phyloP scores from a whole-genome alignment of 2,888 invertebrate genomes.

The Fabriciana adippe region DNA sequence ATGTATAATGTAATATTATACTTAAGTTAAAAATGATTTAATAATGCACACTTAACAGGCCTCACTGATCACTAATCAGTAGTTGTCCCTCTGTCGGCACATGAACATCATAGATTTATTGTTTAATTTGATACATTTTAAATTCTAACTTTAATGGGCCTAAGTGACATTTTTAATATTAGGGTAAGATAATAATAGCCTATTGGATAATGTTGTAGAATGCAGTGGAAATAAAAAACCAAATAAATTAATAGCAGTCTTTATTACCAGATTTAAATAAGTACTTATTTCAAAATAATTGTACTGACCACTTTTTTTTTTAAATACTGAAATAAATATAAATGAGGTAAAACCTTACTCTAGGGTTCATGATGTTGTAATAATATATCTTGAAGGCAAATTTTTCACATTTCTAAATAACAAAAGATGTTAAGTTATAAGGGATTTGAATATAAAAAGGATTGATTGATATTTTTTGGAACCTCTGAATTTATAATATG shows the following conservation, averaged over 20 bases:
- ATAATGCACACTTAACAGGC: too few species aligned
- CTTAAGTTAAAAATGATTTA: too few species aligned
- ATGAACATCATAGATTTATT: too few species aligned
- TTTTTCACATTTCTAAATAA: neutral
- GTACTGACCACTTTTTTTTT: conserved; percentile 47
- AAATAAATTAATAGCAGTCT: conserved; percentile 59
- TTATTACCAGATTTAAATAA: conserved; percentile 67
- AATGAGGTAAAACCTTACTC: conserved; percentile 49
- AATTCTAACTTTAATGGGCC: too few species aligned
- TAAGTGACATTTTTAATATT: too few species aligned
- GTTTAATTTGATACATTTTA: too few species aligned
- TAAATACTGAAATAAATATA: conserved; percentile 48
- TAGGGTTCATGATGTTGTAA: neutral
- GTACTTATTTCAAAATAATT: conserved; percentile 45
- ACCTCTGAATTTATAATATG: neutral
- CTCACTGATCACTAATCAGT: too few species aligned
- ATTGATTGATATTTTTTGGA: too few species aligned
- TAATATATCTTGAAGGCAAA: conserved; percentile 7
- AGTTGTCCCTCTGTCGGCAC: too few species aligned
- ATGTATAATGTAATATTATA: neutral
- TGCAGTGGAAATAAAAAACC: conserved; percentile 26
- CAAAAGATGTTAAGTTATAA: neutral
- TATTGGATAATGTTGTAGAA: neutral
- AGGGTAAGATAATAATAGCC: neutral
- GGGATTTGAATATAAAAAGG: neutral